A percentile compares a stretch with the other conserved stretches of the same genome.
Evolutionary conservation across 1,140 invertebrate genomes (phyloP).

Genomic region (Sycophaga agraensis): DNA sequence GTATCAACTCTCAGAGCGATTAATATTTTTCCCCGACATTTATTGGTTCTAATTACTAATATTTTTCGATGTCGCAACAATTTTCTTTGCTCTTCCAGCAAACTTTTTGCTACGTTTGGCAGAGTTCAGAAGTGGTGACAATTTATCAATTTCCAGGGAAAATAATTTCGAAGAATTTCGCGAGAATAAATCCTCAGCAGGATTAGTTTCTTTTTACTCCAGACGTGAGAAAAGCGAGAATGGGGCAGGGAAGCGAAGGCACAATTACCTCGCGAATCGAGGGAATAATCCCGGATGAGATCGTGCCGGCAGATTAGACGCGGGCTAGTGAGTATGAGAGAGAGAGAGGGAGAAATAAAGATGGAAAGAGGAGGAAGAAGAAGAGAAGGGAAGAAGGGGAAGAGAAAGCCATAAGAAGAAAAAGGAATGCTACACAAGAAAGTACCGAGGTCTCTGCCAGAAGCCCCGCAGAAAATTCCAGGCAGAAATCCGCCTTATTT

Average conservation of each 20-base stretch:
- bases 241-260: background rate
- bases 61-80: too few relatives aligned
- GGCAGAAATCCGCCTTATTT: constrained; percentile 29
- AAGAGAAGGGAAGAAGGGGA: too few relatives aligned
- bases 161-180: background rate
- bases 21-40: too few relatives aligned
- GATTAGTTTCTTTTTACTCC: background rate
- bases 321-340: background rate
- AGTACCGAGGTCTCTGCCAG: constrained; percentile 4
- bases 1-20: too few relatives aligned
- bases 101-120: too few relatives aligned
- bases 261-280: constrained; percentile 10
- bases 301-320: constrained; percentile 3
- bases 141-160: background rate
- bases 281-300: constrained; percentile 20
- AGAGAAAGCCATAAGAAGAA: background rate
- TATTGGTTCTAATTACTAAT: too few relatives aligned
- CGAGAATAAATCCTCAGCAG: background rate
- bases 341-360: too few relatives aligned
- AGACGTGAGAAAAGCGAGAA: background rate
- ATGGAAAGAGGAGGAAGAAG: too few relatives aligned
- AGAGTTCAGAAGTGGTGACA: too few relatives aligned
- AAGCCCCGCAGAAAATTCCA: constrained; percentile 19
- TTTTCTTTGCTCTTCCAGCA: too few relatives aligned
- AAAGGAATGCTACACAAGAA: background rate